phyloP scores from a whole-genome alignment of 2,888 invertebrate genomes.

The Marronus borbonicus region DNA sequence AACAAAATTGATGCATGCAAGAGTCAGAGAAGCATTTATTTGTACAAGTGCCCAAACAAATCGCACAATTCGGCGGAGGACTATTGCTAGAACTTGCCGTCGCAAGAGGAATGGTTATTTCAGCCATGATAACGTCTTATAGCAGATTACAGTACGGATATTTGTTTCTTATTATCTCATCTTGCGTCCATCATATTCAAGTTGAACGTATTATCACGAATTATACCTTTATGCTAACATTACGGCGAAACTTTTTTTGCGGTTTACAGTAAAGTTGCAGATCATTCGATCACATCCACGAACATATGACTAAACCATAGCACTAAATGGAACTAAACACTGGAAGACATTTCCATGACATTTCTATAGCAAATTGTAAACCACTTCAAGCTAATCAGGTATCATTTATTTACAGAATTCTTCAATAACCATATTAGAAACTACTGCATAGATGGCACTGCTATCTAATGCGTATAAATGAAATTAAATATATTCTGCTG shows the following conservation, averaged over 20 bases:
- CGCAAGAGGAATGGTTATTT: slow-evolving; percentile 49
- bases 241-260: neutral
- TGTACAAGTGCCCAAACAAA: slow-evolving; percentile 88
- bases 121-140: slow-evolving; percentile 46
- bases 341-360: slow-evolving; percentile 41
- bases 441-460: too few relatives aligned
- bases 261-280: slow-evolving; percentile 1
- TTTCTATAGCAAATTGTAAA: slow-evolving; percentile 4
- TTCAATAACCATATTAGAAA: too few relatives aligned
- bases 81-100: slow-evolving; percentile 57
- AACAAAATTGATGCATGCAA: slow-evolving; percentile 96
- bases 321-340: neutral
- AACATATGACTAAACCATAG: slow-evolving; percentile 24
- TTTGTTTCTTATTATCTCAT: neutral
- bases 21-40: slow-evolving; percentile 94
- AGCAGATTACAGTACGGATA: neutral
- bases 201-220: neutral
- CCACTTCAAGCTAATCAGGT: too few relatives aligned
- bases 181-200: neutral
- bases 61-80: slow-evolving; percentile 92
- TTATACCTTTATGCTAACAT: neutral
- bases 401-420: too few relatives aligned
- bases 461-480: too few relatives aligned
- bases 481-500: too few relatives aligned
- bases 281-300: slow-evolving; percentile 18